Evolutionary conservation across 2,113 vertebrate species (phyloP).

Genomic region (Mus pahari): DNA sequence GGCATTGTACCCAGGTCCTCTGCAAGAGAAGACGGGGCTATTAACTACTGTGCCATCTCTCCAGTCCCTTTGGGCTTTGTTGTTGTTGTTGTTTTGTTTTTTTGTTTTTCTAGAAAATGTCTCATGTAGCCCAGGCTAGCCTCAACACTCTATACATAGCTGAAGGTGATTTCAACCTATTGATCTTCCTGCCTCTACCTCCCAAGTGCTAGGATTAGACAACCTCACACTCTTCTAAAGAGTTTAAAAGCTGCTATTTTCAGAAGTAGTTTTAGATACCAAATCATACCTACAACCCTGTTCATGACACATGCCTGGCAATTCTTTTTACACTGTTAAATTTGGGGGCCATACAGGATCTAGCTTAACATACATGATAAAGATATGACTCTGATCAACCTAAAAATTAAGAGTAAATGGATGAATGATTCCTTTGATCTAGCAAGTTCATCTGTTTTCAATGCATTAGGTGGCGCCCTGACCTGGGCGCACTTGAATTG

Average conservation of each 20-base stretch:
- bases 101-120: background rate
- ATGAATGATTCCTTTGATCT: background rate
- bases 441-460: background rate
- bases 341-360: background rate
- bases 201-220: background rate
- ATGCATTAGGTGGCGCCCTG: background rate
- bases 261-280: slow-evolving; percentile 17
- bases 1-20: background rate
- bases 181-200: background rate
- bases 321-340: slow-evolving; percentile 8
- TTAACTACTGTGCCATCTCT: background rate
- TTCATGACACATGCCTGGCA: background rate
- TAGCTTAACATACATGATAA: background rate
- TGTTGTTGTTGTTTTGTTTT: no score
- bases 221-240: background rate
- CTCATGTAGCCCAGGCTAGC: background rate
- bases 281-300: background rate
- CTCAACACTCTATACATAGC: background rate
- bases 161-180: background rate
- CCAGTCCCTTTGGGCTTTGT: background rate
- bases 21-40: background rate
- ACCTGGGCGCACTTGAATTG: background rate
- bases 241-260: background rate
- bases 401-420: slow-evolving; percentile 10
- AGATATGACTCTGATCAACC: background rate